Conservation (phyloP, 2,888 invertebrate genomes). For the Monoplex corrugatus region DNA sequence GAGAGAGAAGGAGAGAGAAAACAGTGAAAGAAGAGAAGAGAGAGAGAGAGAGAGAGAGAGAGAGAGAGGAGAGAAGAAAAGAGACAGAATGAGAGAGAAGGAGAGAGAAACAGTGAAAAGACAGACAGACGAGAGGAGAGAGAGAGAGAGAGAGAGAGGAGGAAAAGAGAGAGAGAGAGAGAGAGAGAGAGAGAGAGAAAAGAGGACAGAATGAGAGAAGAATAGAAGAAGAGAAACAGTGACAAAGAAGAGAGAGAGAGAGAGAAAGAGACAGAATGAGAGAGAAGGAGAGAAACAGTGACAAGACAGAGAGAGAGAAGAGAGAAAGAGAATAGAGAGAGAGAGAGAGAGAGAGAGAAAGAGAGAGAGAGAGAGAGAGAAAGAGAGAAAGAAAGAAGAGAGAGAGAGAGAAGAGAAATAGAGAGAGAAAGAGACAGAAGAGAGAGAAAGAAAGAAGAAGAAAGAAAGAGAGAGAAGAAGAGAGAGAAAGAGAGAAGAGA, state of each 20-base stretch:
- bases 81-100: too few species aligned
- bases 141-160: too few species aligned
- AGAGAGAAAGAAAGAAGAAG: background rate
- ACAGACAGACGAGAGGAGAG: too few species aligned
- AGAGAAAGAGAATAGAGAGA: too few species aligned
- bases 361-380: background rate
- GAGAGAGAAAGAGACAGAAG: too few species aligned
- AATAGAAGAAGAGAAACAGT: background rate
- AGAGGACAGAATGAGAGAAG: conserved; percentile 38
- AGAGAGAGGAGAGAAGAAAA: too few species aligned
- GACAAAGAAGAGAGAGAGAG: background rate
- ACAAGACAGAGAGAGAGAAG: too few species aligned
- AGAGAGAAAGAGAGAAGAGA: background rate
- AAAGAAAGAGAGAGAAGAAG: conserved; percentile 4
- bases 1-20: too few species aligned
- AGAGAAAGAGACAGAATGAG: conserved; percentile 29
- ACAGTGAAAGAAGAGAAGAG: too few species aligned
- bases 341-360: background rate
- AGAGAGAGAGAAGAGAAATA: too few species aligned
- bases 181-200: conserved; percentile 22
- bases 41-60: too few species aligned
- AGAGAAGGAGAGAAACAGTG: background rate
- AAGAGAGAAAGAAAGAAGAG: background rate
- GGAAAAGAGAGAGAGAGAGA: background rate
- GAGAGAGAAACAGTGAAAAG: too few species aligned